Evolutionary conservation across 2,113 vertebrate genomes (phyloP).

Genomic region (Calyptomena viridis): DNA sequence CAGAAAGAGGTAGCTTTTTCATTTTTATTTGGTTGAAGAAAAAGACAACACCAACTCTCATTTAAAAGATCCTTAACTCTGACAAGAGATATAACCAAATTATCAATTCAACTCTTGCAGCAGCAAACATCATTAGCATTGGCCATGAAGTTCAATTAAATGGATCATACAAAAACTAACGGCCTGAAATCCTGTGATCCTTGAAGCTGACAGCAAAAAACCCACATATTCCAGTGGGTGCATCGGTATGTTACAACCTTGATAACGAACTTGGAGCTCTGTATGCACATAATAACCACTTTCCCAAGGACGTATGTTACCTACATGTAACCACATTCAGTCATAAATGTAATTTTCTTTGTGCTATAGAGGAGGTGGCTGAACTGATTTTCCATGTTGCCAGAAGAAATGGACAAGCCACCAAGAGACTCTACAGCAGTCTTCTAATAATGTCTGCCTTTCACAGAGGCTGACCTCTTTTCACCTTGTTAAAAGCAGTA

Average conservation of each 20-base stretch:
- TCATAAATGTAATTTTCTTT: conserved; percentile 1
- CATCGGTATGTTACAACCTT: not conserved
- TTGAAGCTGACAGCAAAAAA: not conserved
- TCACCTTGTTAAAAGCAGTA: conserved; percentile 48
- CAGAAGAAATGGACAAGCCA: conserved; percentile 13
- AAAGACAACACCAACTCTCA: not conserved
- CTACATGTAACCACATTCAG: not conserved
- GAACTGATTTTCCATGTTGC: not conserved
- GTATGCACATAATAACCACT: not conserved
- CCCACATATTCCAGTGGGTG: not conserved
- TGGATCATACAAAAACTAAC: not conserved
- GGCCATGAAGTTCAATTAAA: not conserved
- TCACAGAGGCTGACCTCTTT: conserved; percentile 29
- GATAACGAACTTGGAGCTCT: not conserved
- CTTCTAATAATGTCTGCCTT: conserved; percentile 18
- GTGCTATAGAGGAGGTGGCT: not conserved
- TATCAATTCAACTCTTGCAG: not conserved
- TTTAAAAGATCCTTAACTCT: not conserved
- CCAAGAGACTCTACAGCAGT: not conserved
- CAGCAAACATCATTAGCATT: not conserved
- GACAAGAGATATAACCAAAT: not conserved
- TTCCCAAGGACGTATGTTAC: not conserved
- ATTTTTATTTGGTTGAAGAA: not conserved
- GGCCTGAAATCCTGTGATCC: not conserved
- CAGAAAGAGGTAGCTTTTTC: not conserved